These are phyloP conservation scores for Drosophila lutescens DNA, from an alignment of 2,888 invertebrate species.

Conservation along the genomic window DNA sequence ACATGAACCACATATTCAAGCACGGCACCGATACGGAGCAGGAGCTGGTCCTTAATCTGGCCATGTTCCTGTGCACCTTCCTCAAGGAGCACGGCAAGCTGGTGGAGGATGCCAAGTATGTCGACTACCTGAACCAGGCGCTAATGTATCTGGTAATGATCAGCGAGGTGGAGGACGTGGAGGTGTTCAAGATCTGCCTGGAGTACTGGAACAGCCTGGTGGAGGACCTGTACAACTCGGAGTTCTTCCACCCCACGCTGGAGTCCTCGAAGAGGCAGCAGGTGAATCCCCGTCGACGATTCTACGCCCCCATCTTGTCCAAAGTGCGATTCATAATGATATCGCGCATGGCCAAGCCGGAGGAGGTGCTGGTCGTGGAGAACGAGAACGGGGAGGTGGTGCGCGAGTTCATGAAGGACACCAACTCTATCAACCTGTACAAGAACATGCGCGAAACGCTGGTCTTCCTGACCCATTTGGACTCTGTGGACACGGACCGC, in stretches of 20 bases:
- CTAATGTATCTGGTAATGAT: conserved; percentile 94
- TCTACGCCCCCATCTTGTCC: conserved; percentile 92
- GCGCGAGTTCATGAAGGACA: conserved; percentile 99
- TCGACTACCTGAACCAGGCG: conserved; percentile 91
- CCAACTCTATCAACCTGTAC: conserved; percentile 99
- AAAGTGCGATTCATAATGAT: conserved; percentile 99
- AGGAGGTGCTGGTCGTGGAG: conserved; percentile 99
- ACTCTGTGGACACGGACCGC: conserved; percentile 98
- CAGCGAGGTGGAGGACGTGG: conserved; percentile 99
- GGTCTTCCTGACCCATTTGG: conserved; percentile 99
- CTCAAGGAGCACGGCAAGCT: conserved; percentile 97
- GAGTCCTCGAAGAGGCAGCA: conserved; percentile 81
- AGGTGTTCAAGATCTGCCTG: conserved; percentile 99
- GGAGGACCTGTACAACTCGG: conserved; percentile 95
- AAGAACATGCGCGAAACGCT: conserved; percentile 99
- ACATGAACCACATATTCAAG: conserved; percentile 97
- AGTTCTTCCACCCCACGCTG: conserved; percentile 87
- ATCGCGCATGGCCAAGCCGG: conserved; percentile 99
- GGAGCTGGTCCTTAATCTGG: conserved; percentile 99
- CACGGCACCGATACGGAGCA: conserved; percentile 98
- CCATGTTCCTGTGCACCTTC: conserved; percentile 98
- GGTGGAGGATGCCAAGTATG: conserved; percentile 92
- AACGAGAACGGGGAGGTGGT: conserved; percentile 99
- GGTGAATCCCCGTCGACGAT: conserved; percentile 87
- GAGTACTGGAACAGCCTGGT: conserved; percentile 99